These are phyloP conservation scores for Thalassoma bifasciatum DNA, from an alignment of 2,113 vertebrate genomes.

Conservation along the genomic window DNA sequence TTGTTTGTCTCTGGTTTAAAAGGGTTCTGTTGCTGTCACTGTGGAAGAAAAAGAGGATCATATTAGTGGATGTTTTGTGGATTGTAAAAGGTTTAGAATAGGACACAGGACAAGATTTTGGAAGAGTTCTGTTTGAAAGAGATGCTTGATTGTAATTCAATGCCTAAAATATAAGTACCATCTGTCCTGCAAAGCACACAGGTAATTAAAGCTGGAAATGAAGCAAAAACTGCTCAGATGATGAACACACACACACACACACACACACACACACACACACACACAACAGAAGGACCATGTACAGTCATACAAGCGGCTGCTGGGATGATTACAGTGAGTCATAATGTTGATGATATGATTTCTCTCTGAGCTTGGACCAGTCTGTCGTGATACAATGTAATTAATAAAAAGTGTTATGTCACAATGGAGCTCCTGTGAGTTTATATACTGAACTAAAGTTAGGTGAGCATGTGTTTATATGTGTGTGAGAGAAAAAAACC, in stretches of 20 bases:
- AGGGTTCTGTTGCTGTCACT: constrained; percentile 13
- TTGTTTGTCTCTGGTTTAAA: constrained; percentile 44
- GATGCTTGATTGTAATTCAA: constrained; percentile 31
- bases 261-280: constrained; percentile 22
- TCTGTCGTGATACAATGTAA: constrained; percentile 95
- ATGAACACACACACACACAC: constrained; percentile 29
- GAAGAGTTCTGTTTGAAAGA: constrained; percentile 20
- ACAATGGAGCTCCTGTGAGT: constrained; percentile 79
- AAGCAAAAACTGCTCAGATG: neutral
- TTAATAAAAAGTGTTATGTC: constrained; percentile 95
- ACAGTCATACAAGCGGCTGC: constrained; percentile 40
- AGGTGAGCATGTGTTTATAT: constrained; percentile 6
- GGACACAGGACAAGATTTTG: constrained; percentile 15
- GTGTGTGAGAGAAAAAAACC: constrained; percentile 5
- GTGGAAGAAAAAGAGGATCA: neutral
- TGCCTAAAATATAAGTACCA: constrained; percentile 38
- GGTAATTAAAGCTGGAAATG: constrained; percentile 52
- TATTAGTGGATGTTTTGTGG: constrained; percentile 14
- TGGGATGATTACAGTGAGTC: constrained; percentile 55
- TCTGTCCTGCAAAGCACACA: constrained; percentile 62
- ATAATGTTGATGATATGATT: constrained; percentile 76
- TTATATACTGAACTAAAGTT: constrained; percentile 11
- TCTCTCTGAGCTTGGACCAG: constrained; percentile 88
- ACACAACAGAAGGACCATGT: constrained; percentile 41
- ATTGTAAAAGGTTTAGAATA: constrained; percentile 23